Conservation (phyloP, 2,113 vertebrate species). For the Gasterosteus nipponicus region DNA sequence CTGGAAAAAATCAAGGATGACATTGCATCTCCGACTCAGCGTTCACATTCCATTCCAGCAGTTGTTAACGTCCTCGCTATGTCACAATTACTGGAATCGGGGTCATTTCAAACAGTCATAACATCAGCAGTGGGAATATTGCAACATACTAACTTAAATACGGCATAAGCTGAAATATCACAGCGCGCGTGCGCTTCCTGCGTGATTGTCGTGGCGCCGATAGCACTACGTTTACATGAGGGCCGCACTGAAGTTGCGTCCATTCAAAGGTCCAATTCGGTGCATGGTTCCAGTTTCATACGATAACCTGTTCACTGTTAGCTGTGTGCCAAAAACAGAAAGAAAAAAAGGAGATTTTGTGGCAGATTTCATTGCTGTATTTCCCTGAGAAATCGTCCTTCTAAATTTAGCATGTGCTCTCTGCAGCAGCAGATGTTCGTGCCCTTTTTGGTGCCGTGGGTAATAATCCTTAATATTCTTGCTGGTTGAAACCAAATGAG, state of each 20-base stretch:
- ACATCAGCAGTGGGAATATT: too few relatives aligned
- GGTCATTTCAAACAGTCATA: too few relatives aligned
- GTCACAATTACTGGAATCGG: too few relatives aligned
- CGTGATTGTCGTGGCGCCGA: too few relatives aligned
- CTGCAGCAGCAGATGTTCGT: conserved; percentile 73
- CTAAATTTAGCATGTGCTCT: conserved; percentile 67
- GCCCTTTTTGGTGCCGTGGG: conserved; percentile 70
- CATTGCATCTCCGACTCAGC: too few relatives aligned
- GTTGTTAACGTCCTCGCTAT: too few relatives aligned
- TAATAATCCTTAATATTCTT: conserved; percentile 81
- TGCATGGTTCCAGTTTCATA: background rate
- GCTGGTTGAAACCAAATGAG: conserved; percentile 80
- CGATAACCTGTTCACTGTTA: conserved; percentile 20
- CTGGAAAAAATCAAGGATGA: too few relatives aligned
- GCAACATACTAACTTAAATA: too few relatives aligned
- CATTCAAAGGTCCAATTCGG: background rate
- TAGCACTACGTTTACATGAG: too few relatives aligned
- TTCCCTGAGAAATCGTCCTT: conserved; percentile 54
- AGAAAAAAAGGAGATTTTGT: conserved; percentile 1
- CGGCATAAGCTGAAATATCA: too few relatives aligned
- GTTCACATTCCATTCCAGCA: too few relatives aligned
- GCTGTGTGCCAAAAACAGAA: conserved; percentile 16
- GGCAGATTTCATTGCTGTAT: conserved; percentile 30
- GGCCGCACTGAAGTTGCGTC: background rate
- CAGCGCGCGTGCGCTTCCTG: too few relatives aligned